Conservation (phyloP, 2,113 vertebrate species). For the Petrocephalus zakoni region DNA sequence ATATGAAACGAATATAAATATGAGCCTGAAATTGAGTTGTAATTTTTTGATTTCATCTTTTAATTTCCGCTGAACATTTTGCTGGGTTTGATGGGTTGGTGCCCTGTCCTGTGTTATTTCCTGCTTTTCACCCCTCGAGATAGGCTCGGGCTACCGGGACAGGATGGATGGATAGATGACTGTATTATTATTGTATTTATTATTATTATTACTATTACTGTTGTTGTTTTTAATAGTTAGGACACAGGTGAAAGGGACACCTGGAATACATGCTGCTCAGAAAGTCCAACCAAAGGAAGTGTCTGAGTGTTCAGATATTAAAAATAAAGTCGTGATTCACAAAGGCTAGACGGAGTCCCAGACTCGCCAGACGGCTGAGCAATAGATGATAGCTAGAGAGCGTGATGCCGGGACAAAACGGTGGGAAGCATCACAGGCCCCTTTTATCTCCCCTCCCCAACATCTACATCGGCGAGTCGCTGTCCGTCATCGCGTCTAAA, state of each 20-base stretch:
- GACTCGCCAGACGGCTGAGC: neutral
- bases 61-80: neutral
- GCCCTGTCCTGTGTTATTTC: neutral
- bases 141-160: neutral
- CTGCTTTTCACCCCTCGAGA: neutral
- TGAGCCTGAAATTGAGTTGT: neutral
- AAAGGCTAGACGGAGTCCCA: neutral
- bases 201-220: neutral
- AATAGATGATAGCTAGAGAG: neutral
- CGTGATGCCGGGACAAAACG: neutral
- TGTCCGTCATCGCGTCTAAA: neutral
- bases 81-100: neutral
- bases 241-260: neutral
- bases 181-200: neutral
- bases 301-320: neutral
- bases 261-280: neutral
- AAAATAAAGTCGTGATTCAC: constrained; percentile 4
- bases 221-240: neutral
- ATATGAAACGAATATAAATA: neutral
- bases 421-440: neutral
- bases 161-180: neutral
- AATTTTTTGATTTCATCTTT: neutral
- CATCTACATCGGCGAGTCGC: neutral
- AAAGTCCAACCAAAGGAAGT: neutral
- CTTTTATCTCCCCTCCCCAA: neutral